Evolutionary conservation across 2,888 invertebrate species (phyloP).

Genomic region (Calameuta filiformis): DNA sequence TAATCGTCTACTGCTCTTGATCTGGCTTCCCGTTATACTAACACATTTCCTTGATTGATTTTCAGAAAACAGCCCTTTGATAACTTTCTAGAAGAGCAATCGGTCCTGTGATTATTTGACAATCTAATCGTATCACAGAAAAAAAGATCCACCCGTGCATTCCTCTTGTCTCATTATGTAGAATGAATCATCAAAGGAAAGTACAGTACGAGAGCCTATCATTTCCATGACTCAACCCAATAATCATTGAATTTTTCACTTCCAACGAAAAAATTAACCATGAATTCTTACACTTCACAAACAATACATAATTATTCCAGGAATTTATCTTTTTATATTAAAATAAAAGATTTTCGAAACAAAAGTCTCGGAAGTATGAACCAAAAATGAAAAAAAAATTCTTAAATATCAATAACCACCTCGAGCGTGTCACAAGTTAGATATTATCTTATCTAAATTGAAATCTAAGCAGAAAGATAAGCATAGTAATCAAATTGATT

Average conservation of each 20-base stretch:
- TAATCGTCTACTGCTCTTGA: slow-evolving; percentile 14
- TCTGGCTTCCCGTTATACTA: not conserved
- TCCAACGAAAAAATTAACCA: slow-evolving; percentile 19
- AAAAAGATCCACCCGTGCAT: not conserved
- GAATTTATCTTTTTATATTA: not conserved
- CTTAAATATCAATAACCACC: not conserved
- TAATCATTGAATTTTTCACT: slow-evolving; percentile 37
- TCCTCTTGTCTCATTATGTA: not conserved
- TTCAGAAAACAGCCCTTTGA: not conserved
- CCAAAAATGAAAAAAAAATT: not conserved
- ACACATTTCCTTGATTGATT: not conserved
- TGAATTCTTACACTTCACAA: not conserved
- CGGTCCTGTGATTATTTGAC: not conserved
- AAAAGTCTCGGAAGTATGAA: not conserved
- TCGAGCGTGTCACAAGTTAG: not conserved
- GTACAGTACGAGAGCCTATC: slow-evolving; percentile 24
- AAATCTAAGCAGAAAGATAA: not conserved
- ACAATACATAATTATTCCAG: not conserved
- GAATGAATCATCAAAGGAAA: slow-evolving; percentile 22
- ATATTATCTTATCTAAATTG: not conserved
- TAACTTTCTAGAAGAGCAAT: not conserved
- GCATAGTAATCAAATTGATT: not conserved
- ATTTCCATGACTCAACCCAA: slow-evolving; percentile 32
- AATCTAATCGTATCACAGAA: not conserved
- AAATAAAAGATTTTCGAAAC: not conserved